phyloP scores from a whole-genome alignment of 1,140 invertebrate species.

The Orussus abietinus region DNA sequence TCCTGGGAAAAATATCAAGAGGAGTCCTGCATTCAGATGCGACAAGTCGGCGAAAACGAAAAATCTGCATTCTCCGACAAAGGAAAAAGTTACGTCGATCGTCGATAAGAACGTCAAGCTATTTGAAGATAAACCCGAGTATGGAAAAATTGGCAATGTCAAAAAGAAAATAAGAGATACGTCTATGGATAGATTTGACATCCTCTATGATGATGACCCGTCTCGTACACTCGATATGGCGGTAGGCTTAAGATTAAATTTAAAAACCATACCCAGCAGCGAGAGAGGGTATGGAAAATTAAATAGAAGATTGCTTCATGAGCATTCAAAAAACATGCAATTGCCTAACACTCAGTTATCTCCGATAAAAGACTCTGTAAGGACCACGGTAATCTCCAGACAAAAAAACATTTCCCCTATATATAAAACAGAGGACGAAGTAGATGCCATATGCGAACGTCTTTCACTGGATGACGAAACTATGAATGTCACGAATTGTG shows the following conservation, averaged over 20 bases:
- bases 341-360: not conserved
- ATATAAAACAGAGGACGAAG: constrained; percentile 43
- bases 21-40: constrained; percentile 60
- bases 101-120: constrained; percentile 22
- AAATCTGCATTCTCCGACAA: constrained; percentile 31
- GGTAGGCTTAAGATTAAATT: constrained; percentile 43
- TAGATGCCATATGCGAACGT: too few species aligned
- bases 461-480: too few species aligned
- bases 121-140: constrained; percentile 29
- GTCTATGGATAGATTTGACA: constrained; percentile 40
- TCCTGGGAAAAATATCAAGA: constrained; percentile 57
- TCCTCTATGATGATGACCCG: too few species aligned
- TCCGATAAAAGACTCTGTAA: constrained; percentile 10
- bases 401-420: constrained; percentile 26
- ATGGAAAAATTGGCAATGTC: constrained; percentile 48
- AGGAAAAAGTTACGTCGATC: constrained; percentile 21
- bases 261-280: constrained; percentile 40
- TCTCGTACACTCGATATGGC: too few species aligned
- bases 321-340: not conserved
- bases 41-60: constrained; percentile 45
- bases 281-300: constrained; percentile 34
- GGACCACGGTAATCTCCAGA: constrained; percentile 20
- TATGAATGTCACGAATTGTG: too few species aligned
- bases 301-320: constrained; percentile 1
- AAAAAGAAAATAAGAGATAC: constrained; percentile 46